A percentile compares a stretch with the other conserved stretches of the same genome.
These are phyloP conservation scores for Ornithorhynchus anatinus DNA, from an alignment of 2,113 vertebrate genomes.

Conservation along the genomic window DNA sequence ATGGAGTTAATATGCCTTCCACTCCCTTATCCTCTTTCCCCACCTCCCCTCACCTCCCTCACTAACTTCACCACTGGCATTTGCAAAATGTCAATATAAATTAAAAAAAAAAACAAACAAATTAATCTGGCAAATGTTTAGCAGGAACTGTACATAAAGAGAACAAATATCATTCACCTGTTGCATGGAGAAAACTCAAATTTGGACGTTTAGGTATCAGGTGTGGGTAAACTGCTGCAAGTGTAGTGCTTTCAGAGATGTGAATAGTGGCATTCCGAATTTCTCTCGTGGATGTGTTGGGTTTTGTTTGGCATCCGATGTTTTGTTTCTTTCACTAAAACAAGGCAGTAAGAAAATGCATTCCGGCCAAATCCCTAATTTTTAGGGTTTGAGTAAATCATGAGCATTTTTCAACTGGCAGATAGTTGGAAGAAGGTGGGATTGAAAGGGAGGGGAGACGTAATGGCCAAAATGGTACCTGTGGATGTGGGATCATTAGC, in stretches of 20 bases:
- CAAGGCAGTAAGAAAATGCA: neutral
- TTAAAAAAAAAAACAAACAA: neutral
- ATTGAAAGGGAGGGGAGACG: neutral
- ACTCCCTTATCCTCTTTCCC: neutral
- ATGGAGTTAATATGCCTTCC: neutral
- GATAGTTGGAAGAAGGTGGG: neutral
- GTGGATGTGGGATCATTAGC: fast-evolving
- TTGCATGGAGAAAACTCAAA: neutral
- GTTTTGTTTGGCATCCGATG: fast-evolving
- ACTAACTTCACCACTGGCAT: neutral
- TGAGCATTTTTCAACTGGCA: neutral
- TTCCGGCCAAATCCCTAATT: neutral
- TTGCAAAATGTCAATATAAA: neutral
- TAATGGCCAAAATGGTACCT: neutral
- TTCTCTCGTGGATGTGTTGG: fast-evolving
- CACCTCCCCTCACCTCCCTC: neutral
- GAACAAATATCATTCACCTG: neutral
- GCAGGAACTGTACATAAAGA: neutral
- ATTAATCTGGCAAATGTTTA: neutral
- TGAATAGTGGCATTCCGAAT: neutral
- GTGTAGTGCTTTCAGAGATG: fast-evolving
- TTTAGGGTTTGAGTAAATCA: neutral
- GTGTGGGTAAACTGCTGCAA: neutral
- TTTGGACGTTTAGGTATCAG: neutral
- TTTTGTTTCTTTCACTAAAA: neutral